A percentile compares a stretch with the other conserved stretches of the same genome.
These are phyloP conservation scores for Tetranychus urticae DNA, from an alignment of 1,140 invertebrate genomes.

Conservation along the genomic window DNA sequence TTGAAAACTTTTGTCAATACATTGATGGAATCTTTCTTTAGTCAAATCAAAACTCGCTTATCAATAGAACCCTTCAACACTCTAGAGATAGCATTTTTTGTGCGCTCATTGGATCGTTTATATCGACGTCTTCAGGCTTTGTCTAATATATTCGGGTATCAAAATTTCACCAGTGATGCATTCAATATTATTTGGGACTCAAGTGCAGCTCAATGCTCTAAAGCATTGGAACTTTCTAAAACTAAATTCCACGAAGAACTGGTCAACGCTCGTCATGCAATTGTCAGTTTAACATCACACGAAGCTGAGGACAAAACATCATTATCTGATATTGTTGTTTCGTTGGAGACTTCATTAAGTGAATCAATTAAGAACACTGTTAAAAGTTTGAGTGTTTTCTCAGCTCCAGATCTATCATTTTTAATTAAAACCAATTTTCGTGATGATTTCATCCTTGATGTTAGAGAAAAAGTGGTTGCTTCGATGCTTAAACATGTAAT, in stretches of 20 bases:
- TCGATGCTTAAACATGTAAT: constrained; percentile 41
- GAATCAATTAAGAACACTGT: background rate
- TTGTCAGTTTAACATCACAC: background rate
- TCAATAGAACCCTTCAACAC: background rate
- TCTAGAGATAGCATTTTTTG: constrained; percentile 30
- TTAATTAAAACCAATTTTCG: constrained; percentile 56
- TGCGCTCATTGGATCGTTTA: constrained; percentile 72
- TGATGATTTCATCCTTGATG: constrained; percentile 47
- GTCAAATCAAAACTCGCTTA: constrained; percentile 12
- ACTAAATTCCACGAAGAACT: constrained; percentile 22
- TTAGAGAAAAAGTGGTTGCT: constrained; percentile 53
- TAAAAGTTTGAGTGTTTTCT: constrained; percentile 41
- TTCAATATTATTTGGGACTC: constrained; percentile 23
- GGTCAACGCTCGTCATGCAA: constrained; percentile 9
- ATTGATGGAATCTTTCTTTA: constrained; percentile 47
- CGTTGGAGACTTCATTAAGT: constrained; percentile 5
- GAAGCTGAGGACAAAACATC: background rate
- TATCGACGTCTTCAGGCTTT: constrained; percentile 66
- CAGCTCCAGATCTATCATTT: constrained; percentile 69
- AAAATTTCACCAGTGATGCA: constrained; percentile 27
- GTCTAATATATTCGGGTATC: constrained; percentile 49
- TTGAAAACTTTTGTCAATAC: constrained; percentile 34
- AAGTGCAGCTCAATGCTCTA: constrained; percentile 20
- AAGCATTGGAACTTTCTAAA: constrained; percentile 21
- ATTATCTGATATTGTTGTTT: constrained; percentile 4